phyloP scores from a whole-genome alignment of 2,797 vertebrate genomes.

The Cirrhinus mrigala region DNA sequence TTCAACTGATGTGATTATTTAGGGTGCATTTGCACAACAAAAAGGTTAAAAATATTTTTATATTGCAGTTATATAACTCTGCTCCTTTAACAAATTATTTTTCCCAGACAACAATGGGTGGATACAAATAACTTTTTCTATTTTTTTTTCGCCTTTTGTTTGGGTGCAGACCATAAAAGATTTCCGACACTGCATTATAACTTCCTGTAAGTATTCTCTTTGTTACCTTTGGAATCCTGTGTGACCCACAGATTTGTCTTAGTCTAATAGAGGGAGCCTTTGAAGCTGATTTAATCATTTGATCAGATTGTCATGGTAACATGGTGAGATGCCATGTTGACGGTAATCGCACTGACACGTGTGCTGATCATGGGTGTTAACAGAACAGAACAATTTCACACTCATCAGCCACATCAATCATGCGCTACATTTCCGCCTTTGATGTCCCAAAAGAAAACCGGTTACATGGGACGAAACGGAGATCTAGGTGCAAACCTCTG shows the following conservation, averaged over 20 bases:
- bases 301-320: constrained; percentile 58
- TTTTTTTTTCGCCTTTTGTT: not conserved
- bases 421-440: constrained; percentile 32
- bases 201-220: not conserved
- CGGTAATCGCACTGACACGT: constrained; percentile 52
- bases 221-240: constrained; percentile 22
- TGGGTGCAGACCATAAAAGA: constrained; percentile 1
- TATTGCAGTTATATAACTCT: constrained; percentile 23
- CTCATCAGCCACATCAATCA: constrained; percentile 54
- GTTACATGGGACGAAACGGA: constrained; percentile 30
- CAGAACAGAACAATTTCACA: constrained; percentile 61
- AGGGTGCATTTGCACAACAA: constrained; percentile 13
- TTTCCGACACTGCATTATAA: constrained; percentile 17
- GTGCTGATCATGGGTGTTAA: constrained; percentile 33
- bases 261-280: constrained; percentile 39
- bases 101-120: not conserved
- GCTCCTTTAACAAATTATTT: not conserved
- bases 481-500: constrained; percentile 1
- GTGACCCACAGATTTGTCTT: constrained; percentile 29
- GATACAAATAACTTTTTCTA: not conserved
- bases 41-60: not conserved
- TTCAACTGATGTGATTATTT: constrained; percentile 14
- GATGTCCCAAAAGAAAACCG: constrained; percentile 45
- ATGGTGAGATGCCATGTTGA: constrained; percentile 53
- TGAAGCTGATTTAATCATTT: constrained; percentile 51